Conservation (phyloP, 2,888 invertebrate genomes). For the Lasiommata megera region DNA sequence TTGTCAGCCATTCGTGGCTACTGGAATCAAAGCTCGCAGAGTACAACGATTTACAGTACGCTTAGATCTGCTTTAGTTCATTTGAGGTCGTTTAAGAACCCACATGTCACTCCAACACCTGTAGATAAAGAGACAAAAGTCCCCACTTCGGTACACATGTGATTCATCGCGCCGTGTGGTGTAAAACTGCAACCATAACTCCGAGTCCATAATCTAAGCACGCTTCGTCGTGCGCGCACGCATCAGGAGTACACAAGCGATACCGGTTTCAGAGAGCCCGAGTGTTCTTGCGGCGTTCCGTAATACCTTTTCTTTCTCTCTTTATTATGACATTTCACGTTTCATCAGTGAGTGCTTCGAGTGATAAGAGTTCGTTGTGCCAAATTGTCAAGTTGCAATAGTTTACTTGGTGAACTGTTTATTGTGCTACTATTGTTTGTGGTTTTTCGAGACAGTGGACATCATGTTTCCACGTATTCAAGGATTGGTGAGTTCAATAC, state of each 20-base stretch:
- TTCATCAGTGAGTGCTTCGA: slow-evolving; percentile 38
- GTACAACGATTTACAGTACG: no score
- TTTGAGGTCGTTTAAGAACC: no score
- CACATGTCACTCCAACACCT: slow-evolving; percentile 19
- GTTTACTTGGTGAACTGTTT: slow-evolving; percentile 36
- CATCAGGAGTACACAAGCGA: slow-evolving; percentile 29
- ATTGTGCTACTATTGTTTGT: slow-evolving; percentile 40
- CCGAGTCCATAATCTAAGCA: no score
- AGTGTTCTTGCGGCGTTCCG: slow-evolving; percentile 41
- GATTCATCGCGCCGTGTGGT: slow-evolving; percentile 39
- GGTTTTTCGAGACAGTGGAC: slow-evolving; percentile 34
- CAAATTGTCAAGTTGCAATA: slow-evolving; percentile 33
- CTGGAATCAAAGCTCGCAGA: no score
- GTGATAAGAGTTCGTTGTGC: slow-evolving; percentile 50
- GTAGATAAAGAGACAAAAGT: slow-evolving; percentile 35
- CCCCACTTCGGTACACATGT: slow-evolving; percentile 39
- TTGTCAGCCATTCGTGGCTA: no score
- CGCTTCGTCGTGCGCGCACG: slow-evolving; percentile 59
- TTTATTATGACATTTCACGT: slow-evolving; percentile 31
- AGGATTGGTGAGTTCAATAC: slow-evolving; percentile 64
- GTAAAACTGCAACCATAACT: slow-evolving; percentile 42
- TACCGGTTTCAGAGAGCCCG: slow-evolving; percentile 28
- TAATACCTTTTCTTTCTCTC: slow-evolving; percentile 42
- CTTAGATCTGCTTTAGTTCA: no score
- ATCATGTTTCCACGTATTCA: slow-evolving; percentile 77